phyloP scores from a whole-genome alignment of 2,888 invertebrate genomes.

The Sinhomidia bicolor region DNA sequence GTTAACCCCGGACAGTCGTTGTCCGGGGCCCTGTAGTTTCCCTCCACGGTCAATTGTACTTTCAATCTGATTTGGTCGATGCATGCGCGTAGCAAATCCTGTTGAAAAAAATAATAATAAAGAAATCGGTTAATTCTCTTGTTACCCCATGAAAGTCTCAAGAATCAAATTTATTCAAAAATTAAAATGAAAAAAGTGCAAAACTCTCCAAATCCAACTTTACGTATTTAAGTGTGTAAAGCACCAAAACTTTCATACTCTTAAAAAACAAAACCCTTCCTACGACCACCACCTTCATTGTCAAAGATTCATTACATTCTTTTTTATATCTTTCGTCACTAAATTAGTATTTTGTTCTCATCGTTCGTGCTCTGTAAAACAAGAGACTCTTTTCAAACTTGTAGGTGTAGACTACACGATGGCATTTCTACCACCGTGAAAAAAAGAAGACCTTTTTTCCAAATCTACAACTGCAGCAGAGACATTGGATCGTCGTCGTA shows the following conservation, averaged over 20 bases:
- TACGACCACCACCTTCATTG: no score
- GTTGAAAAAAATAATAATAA: slow-evolving; percentile 81
- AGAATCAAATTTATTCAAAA: no score
- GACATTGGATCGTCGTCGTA: neutral
- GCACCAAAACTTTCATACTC: no score
- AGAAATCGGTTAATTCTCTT: neutral
- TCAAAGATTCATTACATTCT: no score
- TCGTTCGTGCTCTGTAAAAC: neutral
- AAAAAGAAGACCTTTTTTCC: slow-evolving; percentile 31
- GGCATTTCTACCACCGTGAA: slow-evolving; percentile 52
- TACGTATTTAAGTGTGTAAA: no score
- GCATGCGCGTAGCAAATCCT: slow-evolving; percentile 92
- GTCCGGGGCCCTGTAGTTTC: slow-evolving; percentile 78
- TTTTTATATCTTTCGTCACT: neutral
- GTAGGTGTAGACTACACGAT: neutral
- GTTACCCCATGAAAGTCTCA: no score
- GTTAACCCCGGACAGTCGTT: slow-evolving; percentile 66
- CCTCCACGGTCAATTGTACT: slow-evolving; percentile 75
- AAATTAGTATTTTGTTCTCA: neutral
- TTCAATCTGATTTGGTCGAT: slow-evolving; percentile 90
- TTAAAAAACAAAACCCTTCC: no score
- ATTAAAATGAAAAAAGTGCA: no score
- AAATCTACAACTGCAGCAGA: neutral
- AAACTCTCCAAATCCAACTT: no score
- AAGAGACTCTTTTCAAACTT: neutral